Evolutionary conservation across 2,797 vertebrate species (phyloP), one percentile per base, ranked within the genome.

Genomic region (Bucorvus abyssinicus): DNA sequence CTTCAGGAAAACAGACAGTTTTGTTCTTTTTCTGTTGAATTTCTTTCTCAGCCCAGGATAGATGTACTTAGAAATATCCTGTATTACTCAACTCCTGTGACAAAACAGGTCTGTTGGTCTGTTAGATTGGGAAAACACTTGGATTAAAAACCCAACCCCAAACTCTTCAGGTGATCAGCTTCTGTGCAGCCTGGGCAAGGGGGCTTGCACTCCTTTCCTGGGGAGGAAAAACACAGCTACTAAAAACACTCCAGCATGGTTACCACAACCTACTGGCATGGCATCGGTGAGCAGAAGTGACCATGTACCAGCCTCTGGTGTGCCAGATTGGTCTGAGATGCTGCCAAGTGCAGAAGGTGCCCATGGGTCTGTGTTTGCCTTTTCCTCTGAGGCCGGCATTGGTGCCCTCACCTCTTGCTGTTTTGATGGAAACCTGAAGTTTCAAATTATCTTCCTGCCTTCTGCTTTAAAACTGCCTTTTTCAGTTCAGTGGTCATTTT

Each of bases 131-230:
- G 34, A 80, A 70, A 84, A 42, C 10, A 6, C 24, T 34, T n/a
- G 45, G 52, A 63, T 85, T 80, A 30, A 85, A 87, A 82, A 4
- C 27, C 19, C 11, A 53, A 1, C 26, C 16, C 1, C 15, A 19
- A 7, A 27, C 6, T 83, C 49, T 50, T 79, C 5, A 27, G 44
- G 29, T 15, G 6, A 56, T 49, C 18, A 74, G 22, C 44, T 74
- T 71, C 59, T 15, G 5, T 0, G 0, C 2, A 74, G 23, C 24
- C 0, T 1, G 15, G 18, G 11, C 1, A 12, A 11, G 34, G 14
- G 13, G 10, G 7, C 13, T 61, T 59, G 19, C n/a, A 84, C 3
- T 14, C 22, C 15, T 40, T 50, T 63, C 26, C 34, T 1, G 7
- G 40, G 24, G n/a, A 67, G 49, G 20, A 67, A 45, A 7, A 75